Base-by-base conservation (phyloP, 2,113 vertebrate genomes). In the Myanophis thanlyinensis region DNA sequence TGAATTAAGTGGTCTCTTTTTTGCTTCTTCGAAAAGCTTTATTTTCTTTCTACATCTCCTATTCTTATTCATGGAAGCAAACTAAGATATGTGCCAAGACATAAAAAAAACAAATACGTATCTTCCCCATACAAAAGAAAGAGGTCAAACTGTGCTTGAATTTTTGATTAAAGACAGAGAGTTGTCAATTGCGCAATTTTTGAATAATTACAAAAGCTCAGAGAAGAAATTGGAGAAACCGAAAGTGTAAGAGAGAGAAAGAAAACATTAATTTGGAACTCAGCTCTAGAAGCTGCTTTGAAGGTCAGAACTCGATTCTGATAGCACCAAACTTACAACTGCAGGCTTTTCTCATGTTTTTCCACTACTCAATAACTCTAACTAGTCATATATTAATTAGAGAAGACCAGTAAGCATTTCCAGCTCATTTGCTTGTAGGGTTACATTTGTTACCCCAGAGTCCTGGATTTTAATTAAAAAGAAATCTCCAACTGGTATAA, bases 11-110 rank as follows among this genome's bases (percentile, higher is more conserved):
- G 25, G 18, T 9, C 35, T 40, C 67, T 15, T 20, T 80, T 20
- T 80, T 40, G 67, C n/a, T 40, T 80, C 25, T 46, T 25, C 11
- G 51, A 85, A 80, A 5, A 88, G 89, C 89, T 90, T 13, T 52
- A 88, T 93, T 91, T 49, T 89, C 54, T 84, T 90, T 62, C 44
- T 89, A 53, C 9, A 90, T 67, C 20, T 89, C 88, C n/a, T 49
- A 67, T 1, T 52, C 91, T 86, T 56, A 92, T 46, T 48, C 0
- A 0, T 85, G 86, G 44, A 15, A 35, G 25, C 27, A 46, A n/a
- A 44, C 0, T 20, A 85, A 59, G 47, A 84, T 67, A 11, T 10
- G 13, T 44, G 11, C 62, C 91, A 92, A 49, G 85, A 54, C 85
- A 40, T 86, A 49, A 40, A 87, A 93, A 59, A 91, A 88, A 67